Evolutionary conservation across 2,888 invertebrate species (phyloP).

Genomic region (Scrobipalpa atriplicella): DNA sequence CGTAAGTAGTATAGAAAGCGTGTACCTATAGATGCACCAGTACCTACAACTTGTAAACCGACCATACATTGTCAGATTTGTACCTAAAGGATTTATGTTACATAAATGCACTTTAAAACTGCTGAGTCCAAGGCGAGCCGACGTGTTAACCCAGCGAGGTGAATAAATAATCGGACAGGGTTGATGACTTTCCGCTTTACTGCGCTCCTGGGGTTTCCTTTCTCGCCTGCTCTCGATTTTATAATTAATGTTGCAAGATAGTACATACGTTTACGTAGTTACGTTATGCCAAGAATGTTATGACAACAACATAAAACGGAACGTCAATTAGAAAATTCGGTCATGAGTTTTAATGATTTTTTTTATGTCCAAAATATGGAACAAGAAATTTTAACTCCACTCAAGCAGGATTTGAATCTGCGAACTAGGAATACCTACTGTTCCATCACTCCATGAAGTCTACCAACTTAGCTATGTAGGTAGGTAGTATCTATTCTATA

Average conservation of each 20-base stretch:
- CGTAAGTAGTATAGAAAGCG: background rate
- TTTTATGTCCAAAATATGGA: too few relatives aligned
- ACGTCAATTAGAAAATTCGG: too few relatives aligned
- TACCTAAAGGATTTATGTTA: background rate
- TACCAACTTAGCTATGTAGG: too few relatives aligned
- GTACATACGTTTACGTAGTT: background rate
- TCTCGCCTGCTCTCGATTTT: background rate
- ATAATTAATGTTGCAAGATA: conserved; percentile 9
- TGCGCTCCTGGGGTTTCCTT: background rate
- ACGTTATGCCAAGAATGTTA: too few relatives aligned
- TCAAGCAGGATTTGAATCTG: too few relatives aligned
- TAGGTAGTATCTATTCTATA: too few relatives aligned
- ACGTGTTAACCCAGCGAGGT: background rate
- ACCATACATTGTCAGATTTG: background rate
- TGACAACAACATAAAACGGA: too few relatives aligned
- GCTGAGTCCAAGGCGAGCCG: background rate
- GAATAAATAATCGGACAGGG: conserved; percentile 4
- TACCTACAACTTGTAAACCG: background rate
- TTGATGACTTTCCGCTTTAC: conserved; percentile 14
- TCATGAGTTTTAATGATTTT: too few relatives aligned
- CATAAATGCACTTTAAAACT: background rate
- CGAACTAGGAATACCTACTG: too few relatives aligned
- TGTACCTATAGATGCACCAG: background rate
- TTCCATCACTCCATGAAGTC: too few relatives aligned
- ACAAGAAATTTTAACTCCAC: too few relatives aligned